phyloP scores from a whole-genome alignment of 2,888 invertebrate species.

The Xanthorhoe spadicearia region DNA sequence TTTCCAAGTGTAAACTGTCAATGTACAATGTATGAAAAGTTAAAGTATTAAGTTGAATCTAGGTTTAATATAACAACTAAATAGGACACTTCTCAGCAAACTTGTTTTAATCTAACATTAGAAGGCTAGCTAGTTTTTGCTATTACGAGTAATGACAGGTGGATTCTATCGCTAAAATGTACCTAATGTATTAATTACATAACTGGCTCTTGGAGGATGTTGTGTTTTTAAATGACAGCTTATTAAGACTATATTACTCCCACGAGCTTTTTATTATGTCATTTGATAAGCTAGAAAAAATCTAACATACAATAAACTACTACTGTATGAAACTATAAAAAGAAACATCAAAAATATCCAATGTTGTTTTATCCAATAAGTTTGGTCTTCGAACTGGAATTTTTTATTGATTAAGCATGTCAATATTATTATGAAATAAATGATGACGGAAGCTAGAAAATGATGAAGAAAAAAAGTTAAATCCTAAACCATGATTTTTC shows the following conservation, averaged over 20 bases:
- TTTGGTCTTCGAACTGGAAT: no score
- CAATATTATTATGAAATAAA: no score
- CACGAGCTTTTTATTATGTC: constrained; percentile 12
- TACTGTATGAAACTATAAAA: neutral
- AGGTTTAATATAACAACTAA: constrained; percentile 8
- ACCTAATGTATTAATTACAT: constrained; percentile 40
- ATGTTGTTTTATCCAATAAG: no score
- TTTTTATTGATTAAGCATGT: no score
- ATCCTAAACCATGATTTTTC: no score
- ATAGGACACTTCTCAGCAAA: constrained; percentile 21
- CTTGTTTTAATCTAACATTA: constrained; percentile 27
- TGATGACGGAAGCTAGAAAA: no score
- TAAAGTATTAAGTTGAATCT: neutral
- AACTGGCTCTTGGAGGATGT: constrained; percentile 36
- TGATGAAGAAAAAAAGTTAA: no score
- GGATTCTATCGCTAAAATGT: constrained; percentile 21
- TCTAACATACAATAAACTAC: neutral
- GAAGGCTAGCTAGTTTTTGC: constrained; percentile 39
- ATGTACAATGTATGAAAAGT: no score
- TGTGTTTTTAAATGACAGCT: constrained; percentile 21
- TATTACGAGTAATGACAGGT: constrained; percentile 30
- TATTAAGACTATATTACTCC: constrained; percentile 22
- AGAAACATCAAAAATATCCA: no score
- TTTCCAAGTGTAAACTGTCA: no score
- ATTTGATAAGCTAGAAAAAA: neutral